Base-by-base conservation (phyloP, 2,888 invertebrate genomes). In the Clusia tigrina region DNA sequence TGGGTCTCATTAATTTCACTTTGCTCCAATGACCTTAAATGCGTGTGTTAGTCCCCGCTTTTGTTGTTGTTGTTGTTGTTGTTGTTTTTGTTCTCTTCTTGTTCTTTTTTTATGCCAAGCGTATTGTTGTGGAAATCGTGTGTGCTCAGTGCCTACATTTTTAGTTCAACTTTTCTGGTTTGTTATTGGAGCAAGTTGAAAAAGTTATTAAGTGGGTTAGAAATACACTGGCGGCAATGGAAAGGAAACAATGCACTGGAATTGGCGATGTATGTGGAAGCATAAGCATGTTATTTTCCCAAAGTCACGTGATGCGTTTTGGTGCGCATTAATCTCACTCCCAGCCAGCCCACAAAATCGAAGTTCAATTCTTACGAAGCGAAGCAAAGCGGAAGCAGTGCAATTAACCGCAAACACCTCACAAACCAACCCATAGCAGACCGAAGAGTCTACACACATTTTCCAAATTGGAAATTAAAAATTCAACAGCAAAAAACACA, bases 21-120 rank as follows among this genome's bases (percentile, higher is more conserved):
- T 57, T 62, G 56, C 57, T 62, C 53, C 46, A 57, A 57, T 62
- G 62, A 62, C 62, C 62, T 62, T 57, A 62, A 62, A 62, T 57
- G 38, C 42, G 48, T 12, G 24, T 20, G 42, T 42, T 48, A n/a
- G n/a, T n/a, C n/a, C n/a, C n/a, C n/a, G n/a, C n/a, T n/a, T n/a
- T n/a, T n/a, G 22, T 18, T 48, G 22, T 48, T 2, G 20, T 2
- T 5, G 15, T 48, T 18, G 22, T 18, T 48, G 48, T 48, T 6
- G 42, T 42, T 42, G 42, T 3, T n/a, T 15, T 42, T 42, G 42
- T 42, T 6, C 12, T 32, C 12, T 32, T 6, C 6, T 32, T 6
- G 6, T 32, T 32, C 32, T 32, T 32, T 6, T 32, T 32, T 32
- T 6, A 6, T 32, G 6, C 12, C 3, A 42, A 42, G 42, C 42